Evolutionary conservation across 2,113 vertebrate genomes (phyloP).

Genomic region (Strix uralensis): DNA sequence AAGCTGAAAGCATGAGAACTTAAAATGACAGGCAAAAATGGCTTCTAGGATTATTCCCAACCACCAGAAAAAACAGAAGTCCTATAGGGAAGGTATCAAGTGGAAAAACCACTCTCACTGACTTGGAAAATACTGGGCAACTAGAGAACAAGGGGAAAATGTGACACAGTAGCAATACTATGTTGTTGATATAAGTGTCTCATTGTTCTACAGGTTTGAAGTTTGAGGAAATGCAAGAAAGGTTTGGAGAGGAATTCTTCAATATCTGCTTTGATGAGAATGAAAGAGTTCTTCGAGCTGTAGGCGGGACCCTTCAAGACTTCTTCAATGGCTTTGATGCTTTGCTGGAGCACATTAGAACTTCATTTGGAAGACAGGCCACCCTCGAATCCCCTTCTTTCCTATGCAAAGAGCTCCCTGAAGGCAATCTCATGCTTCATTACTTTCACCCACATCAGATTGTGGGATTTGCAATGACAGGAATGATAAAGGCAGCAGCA

Average conservation of each 20-base stretch:
- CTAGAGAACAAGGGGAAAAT: background rate
- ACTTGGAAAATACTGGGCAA: background rate
- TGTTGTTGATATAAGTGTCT: constrained; percentile 30
- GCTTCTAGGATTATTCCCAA: background rate
- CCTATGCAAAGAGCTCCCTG: constrained; percentile 91
- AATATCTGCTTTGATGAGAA: constrained; percentile 96
- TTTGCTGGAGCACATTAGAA: constrained; percentile 94
- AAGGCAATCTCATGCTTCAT: constrained; percentile 85
- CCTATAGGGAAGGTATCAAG: background rate
- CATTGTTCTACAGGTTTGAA: constrained; percentile 81
- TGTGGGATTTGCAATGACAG: constrained; percentile 92
- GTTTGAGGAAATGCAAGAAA: constrained; percentile 90
- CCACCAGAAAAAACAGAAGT: background rate
- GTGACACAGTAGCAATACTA: background rate
- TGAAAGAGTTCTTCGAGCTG: constrained; percentile 92
- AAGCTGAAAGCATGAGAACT: background rate
- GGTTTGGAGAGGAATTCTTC: constrained; percentile 96
- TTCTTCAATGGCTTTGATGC: constrained; percentile 99
- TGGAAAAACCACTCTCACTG: background rate
- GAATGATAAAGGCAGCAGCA: constrained; percentile 92
- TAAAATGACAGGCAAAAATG: background rate
- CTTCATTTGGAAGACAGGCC: constrained; percentile 91
- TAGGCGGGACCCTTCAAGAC: constrained; percentile 93
- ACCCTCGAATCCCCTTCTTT: constrained; percentile 94
- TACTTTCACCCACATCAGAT: constrained; percentile 92